Evolutionary conservation across 2,797 vertebrate species (phyloP).

Genomic region (Melanotaenia parkinsoni): DNA sequence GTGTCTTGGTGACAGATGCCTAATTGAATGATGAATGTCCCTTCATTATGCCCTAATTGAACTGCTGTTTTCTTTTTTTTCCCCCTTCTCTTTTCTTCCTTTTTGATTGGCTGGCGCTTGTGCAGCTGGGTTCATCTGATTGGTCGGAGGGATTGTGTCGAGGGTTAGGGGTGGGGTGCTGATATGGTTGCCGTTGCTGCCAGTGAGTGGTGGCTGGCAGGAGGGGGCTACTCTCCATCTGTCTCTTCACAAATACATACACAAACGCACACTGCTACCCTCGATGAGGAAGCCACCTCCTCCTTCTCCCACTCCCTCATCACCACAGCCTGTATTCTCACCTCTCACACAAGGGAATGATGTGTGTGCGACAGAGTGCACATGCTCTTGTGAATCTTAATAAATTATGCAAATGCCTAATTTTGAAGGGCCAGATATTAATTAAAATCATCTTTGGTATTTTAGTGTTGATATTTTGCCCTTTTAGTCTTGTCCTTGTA

Average conservation of each 20-base stretch:
- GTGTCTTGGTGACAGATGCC: slow-evolving; percentile 94
- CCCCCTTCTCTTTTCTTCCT: too few species aligned
- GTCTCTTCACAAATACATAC: slow-evolving; percentile 84
- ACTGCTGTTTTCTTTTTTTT: slow-evolving; percentile 76
- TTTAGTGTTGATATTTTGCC: slow-evolving; percentile 52
- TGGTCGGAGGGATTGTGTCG: slow-evolving; percentile 75
- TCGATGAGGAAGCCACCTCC: slow-evolving; percentile 63
- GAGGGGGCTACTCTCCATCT: slow-evolving; percentile 93
- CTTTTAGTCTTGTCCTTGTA: slow-evolving; percentile 35
- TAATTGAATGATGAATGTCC: slow-evolving; percentile 99
- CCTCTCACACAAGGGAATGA: slow-evolving; percentile 68
- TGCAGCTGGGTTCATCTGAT: slow-evolving; percentile 77
- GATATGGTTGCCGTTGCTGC: slow-evolving; percentile 31
- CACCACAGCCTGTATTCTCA: slow-evolving; percentile 84
- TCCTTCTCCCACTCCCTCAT: slow-evolving; percentile 56
- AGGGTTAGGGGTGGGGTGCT: slow-evolving; percentile 78
- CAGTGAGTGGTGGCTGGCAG: slow-evolving; percentile 84
- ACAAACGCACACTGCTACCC: slow-evolving; percentile 32
- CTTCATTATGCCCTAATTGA: slow-evolving; percentile 98
- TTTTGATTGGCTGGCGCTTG: slow-evolving; percentile 87
- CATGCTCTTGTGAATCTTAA: slow-evolving; percentile 83
- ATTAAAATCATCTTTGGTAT: slow-evolving; percentile 37
- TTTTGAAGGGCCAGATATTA: slow-evolving; percentile 76
- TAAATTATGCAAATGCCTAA: slow-evolving; percentile 92
- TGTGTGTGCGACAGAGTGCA: slow-evolving; percentile 53